phyloP scores from a whole-genome alignment of 1,140 invertebrate species.

The Oryctes rhinoceros region DNA sequence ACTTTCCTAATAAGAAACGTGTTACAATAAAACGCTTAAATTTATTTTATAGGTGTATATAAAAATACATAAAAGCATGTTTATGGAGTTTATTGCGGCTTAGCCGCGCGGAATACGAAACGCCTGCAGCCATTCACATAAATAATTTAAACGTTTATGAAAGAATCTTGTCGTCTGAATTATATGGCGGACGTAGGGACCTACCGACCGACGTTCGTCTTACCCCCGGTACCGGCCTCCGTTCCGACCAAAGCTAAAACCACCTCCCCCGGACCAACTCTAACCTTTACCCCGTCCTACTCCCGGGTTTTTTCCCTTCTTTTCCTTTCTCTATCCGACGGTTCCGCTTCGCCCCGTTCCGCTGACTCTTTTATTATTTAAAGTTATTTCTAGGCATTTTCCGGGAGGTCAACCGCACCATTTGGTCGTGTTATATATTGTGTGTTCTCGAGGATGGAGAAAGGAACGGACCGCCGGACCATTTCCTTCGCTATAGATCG shows the following conservation, averaged over 20 bases:
- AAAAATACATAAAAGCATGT: conserved; percentile 32
- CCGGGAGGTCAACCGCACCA: conserved; percentile 33
- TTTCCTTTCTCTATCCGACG: background rate
- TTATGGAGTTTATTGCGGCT: conserved; percentile 33
- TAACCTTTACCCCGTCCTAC: background rate
- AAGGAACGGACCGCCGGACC: conserved; percentile 3
- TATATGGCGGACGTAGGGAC: conserved; percentile 19
- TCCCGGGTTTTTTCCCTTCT: background rate
- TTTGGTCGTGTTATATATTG: conserved; percentile 28
- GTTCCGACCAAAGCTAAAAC: background rate
- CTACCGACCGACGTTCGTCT: background rate
- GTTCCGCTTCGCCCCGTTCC: conserved; percentile 16
- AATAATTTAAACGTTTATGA: conserved; percentile 38
- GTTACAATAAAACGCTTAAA: conserved; percentile 36
- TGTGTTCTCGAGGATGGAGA: background rate
- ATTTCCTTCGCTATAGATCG: background rate
- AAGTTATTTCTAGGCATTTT: conserved; percentile 30
- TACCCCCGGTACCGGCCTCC: background rate
- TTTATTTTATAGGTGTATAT: conserved; percentile 36
- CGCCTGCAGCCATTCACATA: conserved; percentile 26
- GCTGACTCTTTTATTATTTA: conserved; percentile 33
- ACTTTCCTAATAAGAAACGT: conserved; percentile 23
- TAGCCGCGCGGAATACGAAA: conserved; percentile 27
- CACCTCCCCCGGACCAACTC: background rate
- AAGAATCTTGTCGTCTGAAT: conserved; percentile 37